phyloP scores from a whole-genome alignment of 1,140 invertebrate genomes.

The Melitaea cinxia region DNA sequence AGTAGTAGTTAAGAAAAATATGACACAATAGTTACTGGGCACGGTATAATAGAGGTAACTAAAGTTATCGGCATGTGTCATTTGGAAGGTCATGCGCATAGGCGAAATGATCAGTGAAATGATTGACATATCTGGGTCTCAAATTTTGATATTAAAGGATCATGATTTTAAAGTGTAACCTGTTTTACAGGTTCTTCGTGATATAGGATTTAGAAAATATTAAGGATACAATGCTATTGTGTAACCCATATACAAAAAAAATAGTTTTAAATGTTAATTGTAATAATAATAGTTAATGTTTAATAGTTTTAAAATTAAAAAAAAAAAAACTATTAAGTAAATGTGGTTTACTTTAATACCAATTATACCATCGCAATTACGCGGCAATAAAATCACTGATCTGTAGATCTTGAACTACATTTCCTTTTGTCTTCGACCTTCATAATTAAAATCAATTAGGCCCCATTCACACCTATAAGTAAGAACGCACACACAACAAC shows the following conservation, averaged over 20 bases:
- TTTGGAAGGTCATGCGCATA: conserved; percentile 27
- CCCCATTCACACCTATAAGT: neutral
- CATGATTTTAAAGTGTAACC: conserved; percentile 39
- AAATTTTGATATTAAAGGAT: conserved; percentile 23
- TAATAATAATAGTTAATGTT: too few species aligned
- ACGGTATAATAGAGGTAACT: neutral
- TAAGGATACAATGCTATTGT: conserved; percentile 1
- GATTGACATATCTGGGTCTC: conserved; percentile 44
- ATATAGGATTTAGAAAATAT: conserved; percentile 8
- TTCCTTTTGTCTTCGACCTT: conserved; percentile 38
- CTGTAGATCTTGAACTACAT: conserved; percentile 43
- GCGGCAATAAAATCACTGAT: too few species aligned
- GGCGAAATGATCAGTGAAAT: conserved; percentile 23
- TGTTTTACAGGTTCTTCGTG: conserved; percentile 13
- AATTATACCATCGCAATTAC: too few species aligned
- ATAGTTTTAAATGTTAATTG: too few species aligned
- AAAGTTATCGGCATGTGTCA: conserved; percentile 26
- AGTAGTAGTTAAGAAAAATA: too few species aligned
- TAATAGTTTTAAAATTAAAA: too few species aligned
- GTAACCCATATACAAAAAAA: neutral
- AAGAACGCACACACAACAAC: neutral
- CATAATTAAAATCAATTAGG: conserved; percentile 26
- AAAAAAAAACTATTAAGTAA: too few species aligned
- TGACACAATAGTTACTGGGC: neutral
- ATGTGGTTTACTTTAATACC: too few species aligned